A percentile compares a stretch with the other conserved stretches of the same genome.
Conservation (phyloP, 2,113 vertebrate species). For the Herpailurus yagouaroundi region DNA sequence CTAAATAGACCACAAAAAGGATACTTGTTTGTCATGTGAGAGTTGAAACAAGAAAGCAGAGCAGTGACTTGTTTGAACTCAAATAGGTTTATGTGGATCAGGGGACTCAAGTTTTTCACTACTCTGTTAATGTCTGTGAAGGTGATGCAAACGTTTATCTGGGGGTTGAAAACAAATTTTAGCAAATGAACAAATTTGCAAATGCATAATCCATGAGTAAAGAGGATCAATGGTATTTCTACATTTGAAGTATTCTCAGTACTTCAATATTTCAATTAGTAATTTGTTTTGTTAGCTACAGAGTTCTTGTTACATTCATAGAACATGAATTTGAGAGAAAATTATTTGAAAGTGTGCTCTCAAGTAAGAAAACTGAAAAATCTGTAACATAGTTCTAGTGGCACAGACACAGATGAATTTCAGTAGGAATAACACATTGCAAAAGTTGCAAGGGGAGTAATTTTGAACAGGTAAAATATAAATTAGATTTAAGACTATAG, state of each 20-base stretch:
- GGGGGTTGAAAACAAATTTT: not conserved
- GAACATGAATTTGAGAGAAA: not conserved
- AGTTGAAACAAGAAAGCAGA: not conserved
- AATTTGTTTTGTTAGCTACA: not conserved
- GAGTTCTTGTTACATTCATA: not conserved
- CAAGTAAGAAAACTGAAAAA: not conserved
- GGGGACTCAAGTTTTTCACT: not conserved
- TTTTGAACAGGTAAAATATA: not conserved
- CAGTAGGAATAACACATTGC: not conserved
- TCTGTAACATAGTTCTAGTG: not conserved
- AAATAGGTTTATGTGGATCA: not conserved
- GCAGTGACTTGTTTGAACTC: not conserved
- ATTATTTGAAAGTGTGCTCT: not conserved
- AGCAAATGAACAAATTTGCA: not conserved
- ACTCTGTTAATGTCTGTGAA: not conserved
- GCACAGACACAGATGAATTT: not conserved
- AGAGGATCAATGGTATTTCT: not conserved
- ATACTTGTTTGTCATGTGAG: not conserved
- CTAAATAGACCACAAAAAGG: not conserved
- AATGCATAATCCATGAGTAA: not conserved
- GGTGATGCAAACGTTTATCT: not conserved
- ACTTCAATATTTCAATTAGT: not conserved
- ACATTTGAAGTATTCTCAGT: not conserved
- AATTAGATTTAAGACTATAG: not conserved
- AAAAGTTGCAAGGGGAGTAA: not conserved